Conservation (phyloP, 2,113 vertebrate species). For the Indri indri region DNA sequence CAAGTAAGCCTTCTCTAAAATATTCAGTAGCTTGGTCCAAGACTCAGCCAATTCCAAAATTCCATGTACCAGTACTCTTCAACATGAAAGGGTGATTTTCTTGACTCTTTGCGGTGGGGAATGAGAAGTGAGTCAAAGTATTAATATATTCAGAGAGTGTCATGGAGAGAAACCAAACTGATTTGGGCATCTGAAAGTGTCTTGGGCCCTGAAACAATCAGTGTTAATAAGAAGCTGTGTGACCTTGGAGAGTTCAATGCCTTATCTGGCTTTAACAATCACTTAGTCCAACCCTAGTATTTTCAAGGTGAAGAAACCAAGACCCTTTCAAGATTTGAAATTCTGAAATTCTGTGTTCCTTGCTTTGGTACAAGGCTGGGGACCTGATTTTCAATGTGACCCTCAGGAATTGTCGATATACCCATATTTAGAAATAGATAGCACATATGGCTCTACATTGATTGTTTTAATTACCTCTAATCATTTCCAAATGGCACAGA, state of each 20-base stretch:
- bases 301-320: slow-evolving; percentile 1
- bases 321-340: slow-evolving; percentile 11
- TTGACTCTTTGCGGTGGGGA: neutral
- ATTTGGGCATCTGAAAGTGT: neutral
- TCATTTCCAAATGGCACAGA: slow-evolving; percentile 72
- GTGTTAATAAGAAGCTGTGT: neutral
- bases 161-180: neutral
- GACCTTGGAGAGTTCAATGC: neutral
- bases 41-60: slow-evolving; percentile 19
- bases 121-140: neutral
- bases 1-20: neutral
- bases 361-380: neutral
- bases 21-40: neutral
- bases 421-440: slow-evolving; percentile 70
- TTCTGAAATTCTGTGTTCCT: neutral
- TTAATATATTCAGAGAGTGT: neutral
- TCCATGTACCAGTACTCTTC: neutral
- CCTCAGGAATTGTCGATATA: slow-evolving; percentile 64
- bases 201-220: neutral
- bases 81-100: neutral
- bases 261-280: neutral
- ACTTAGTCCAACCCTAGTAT: neutral
- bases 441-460: slow-evolving; percentile 36
- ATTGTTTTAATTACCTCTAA: slow-evolving; percentile 68
- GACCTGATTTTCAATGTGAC: slow-evolving; percentile 63